phyloP scores from a whole-genome alignment of 1,140 invertebrate species.

The Eriocheir sinensis region DNA sequence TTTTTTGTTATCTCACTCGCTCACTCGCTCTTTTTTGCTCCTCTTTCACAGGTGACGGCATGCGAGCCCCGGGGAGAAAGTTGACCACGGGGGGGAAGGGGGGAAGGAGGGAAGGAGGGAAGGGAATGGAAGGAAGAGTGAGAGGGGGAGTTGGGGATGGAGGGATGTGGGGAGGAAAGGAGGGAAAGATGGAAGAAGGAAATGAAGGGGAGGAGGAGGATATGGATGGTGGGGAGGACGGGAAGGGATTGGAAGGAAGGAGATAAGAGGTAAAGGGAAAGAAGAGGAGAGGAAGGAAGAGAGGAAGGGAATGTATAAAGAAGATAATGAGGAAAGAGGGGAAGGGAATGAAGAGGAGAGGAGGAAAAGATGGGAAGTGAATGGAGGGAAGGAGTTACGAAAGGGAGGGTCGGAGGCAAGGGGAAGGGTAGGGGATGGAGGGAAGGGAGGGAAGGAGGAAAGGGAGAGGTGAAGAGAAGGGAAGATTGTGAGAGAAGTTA shows the following conservation, averaged over 20 bases:
- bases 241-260: background rate
- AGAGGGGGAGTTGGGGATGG: background rate
- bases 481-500: background rate
- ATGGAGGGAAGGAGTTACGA: no score
- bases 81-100: no score
- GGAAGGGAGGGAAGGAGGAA: background rate
- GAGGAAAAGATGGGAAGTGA: no score
- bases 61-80: no score
- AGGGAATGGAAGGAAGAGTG: no score
- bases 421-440: background rate
- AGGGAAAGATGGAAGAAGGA: background rate
- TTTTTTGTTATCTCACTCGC: no score
- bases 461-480: background rate
- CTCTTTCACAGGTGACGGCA: no score
- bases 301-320: background rate
- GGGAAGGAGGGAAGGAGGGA: no score
- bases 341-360: no score
- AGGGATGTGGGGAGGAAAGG: background rate
- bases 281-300: background rate
- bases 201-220: background rate
- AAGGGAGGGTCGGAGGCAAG: no score
- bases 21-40: no score
- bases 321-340: no score
- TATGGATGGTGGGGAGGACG: background rate
- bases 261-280: background rate